Percentiles rank a stretch among this genome's conserved stretches.
phyloP scores from a whole-genome alignment of 2,888 invertebrate species.

The Oligia latruncula region DNA sequence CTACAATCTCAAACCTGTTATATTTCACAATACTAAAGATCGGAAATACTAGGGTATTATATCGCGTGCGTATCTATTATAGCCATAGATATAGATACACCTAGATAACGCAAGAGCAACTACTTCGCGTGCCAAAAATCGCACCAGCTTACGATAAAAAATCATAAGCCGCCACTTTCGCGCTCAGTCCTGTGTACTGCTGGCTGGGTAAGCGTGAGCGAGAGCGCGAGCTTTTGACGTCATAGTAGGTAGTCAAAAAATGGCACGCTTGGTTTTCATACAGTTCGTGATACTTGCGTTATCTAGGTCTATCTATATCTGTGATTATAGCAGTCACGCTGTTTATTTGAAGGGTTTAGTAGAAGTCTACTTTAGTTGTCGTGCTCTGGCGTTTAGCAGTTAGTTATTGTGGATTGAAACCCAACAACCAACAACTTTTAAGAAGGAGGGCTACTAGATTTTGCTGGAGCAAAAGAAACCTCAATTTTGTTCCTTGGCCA shows the following conservation, averaged over 20 bases:
- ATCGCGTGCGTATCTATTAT: not conserved
- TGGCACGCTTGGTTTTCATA: too few species aligned
- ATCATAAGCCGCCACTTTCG: too few species aligned
- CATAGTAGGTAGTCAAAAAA: too few species aligned
- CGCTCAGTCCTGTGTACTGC: too few species aligned
- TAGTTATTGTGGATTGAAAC: not conserved
- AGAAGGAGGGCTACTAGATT: not conserved
- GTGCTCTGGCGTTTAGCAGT: not conserved
- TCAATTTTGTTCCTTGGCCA: not conserved
- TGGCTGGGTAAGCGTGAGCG: too few species aligned
- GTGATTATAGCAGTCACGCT: not conserved
- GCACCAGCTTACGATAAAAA: too few species aligned
- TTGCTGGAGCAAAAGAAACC: not conserved
- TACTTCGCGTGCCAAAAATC: too few species aligned
- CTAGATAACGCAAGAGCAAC: too few species aligned
- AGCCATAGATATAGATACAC: too few species aligned
- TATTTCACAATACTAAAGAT: not conserved
- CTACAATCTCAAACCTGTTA: conserved; percentile 4
- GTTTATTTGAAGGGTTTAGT: not conserved
- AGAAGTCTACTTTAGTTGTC: not conserved
- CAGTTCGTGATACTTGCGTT: too few species aligned
- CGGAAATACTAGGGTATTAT: conserved; percentile 3
- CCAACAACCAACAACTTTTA: not conserved
- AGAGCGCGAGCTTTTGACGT: too few species aligned
- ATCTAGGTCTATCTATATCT: too few species aligned